Evolutionary conservation across 2,888 invertebrate genomes (phyloP).

Genomic region (Osmoderma eremita): DNA sequence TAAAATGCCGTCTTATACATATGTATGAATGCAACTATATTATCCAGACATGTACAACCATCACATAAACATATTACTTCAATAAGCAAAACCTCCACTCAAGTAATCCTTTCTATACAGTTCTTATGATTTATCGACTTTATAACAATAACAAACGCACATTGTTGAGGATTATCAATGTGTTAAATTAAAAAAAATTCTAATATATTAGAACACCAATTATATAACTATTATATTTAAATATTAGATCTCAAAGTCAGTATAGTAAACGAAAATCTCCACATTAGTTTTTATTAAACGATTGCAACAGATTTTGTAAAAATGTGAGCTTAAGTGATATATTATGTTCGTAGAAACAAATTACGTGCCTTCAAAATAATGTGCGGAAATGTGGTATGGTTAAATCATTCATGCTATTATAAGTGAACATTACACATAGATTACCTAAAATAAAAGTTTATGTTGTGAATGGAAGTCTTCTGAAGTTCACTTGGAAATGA

Average conservation of each 20-base stretch:
- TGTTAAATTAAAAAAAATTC: too few species aligned
- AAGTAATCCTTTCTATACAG: constrained; percentile 20
- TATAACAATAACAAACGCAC: constrained; percentile 16
- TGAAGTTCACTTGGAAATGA: not conserved
- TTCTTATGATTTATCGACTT: constrained; percentile 1
- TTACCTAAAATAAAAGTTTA: constrained; percentile 4
- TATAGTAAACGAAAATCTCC: constrained; percentile 13
- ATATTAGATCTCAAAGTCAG: constrained; percentile 23
- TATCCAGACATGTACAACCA: too few species aligned
- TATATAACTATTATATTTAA: constrained; percentile 15
- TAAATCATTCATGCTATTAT: constrained; percentile 2
- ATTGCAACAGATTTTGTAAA: constrained; percentile 24
- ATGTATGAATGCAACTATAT: too few species aligned
- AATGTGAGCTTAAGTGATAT: constrained; percentile 34
- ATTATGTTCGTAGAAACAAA: constrained; percentile 26
- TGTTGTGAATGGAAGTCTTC: constrained; percentile 1
- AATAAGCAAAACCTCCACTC: not conserved
- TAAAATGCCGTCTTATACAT: too few species aligned
- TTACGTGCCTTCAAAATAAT: constrained; percentile 39
- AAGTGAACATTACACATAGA: not conserved
- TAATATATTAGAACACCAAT: constrained; percentile 20
- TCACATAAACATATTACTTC: not conserved
- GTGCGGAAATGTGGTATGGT: constrained; percentile 25
- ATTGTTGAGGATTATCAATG: constrained; percentile 13
- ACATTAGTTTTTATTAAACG: constrained; percentile 10